These are phyloP conservation scores for Cryptoprocta ferox DNA, from an alignment of 2,797 vertebrate species.

Conservation along the genomic window DNA sequence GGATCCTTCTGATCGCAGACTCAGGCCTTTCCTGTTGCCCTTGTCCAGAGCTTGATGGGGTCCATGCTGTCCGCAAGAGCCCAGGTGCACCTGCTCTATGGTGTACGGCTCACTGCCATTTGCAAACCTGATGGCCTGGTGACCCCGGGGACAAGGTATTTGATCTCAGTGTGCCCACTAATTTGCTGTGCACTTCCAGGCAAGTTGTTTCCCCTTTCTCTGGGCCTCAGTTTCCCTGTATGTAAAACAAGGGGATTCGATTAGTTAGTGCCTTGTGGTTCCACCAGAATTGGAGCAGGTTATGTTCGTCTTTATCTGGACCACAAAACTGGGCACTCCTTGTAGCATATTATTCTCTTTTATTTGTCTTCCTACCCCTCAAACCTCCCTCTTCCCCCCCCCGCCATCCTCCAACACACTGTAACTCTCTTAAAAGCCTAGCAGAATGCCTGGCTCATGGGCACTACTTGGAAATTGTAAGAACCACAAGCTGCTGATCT, in stretches of 20 bases:
- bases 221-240: not conserved
- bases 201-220: not conserved
- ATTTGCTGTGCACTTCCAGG: not conserved
- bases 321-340: not conserved
- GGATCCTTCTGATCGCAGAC: not conserved
- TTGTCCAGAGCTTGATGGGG: no score
- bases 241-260: not conserved
- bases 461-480: not conserved
- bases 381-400: not conserved
- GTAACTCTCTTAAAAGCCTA: not conserved
- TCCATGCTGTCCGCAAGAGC: not conserved
- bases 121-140: not conserved
- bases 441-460: not conserved
- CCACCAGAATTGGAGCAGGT: not conserved
- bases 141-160: not conserved
- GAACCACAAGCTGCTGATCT: not conserved
- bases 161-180: not conserved
- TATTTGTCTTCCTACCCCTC: not conserved
- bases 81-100: not conserved
- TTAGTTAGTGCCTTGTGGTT: not conserved
- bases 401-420: fast-evolving
- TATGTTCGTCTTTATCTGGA: not conserved
- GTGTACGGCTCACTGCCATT: not conserved
- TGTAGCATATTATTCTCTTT: not conserved
- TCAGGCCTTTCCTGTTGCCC: not conserved